Evolutionary conservation across 2,888 invertebrate species (phyloP), one percentile per base, ranked within the genome.

Genomic region (Phaonia tiefii): DNA sequence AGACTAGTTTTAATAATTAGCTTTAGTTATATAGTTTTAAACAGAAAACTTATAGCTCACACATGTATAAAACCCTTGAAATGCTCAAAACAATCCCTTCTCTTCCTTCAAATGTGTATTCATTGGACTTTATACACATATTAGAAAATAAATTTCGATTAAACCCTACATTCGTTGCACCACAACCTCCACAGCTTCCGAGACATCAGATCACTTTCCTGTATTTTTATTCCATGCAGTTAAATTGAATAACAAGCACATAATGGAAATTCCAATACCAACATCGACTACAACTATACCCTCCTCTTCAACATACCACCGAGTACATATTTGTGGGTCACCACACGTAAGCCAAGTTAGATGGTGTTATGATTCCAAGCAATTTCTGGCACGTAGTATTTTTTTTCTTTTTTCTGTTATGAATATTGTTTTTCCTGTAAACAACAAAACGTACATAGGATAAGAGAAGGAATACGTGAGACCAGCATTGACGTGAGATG

Each of bases 401-500:
- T 51, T 51, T 70, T 79, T 39, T 49, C 49, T 60, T 51, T 51
- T 51, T 70, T 79, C 46, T 72, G 76, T 72, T 73, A 73, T 80
- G 80, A 76, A 80, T 80, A 80, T 79, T 72, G 70, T 73, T 80
- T 80, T 80, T 39, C 66, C 69, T 70, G 60, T 66, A 51, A 51
- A 51, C 20, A 80, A 75, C 80, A 69, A 26, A 69, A 66, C 54
- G 25, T 65, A 22, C 49, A 71, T 42, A 66, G 17, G 17, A 51
- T 31, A 25, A 49, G 17, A 39, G 42, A 70, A 79, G 46, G 60
- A 63, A 67, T 80, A 80, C 80, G 80, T 80, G 80, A 80, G 76
- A 73, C 76, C 76, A 73, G 67, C 58, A 73, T 15, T 63, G 65
- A 80, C 67, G 73, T 39, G 76, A n/a, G n/a, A 76, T 37, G 15